These are phyloP conservation scores for Myotis findleyi DNA, from an alignment of 2,797 vertebrate genomes.

Conservation along the genomic window DNA sequence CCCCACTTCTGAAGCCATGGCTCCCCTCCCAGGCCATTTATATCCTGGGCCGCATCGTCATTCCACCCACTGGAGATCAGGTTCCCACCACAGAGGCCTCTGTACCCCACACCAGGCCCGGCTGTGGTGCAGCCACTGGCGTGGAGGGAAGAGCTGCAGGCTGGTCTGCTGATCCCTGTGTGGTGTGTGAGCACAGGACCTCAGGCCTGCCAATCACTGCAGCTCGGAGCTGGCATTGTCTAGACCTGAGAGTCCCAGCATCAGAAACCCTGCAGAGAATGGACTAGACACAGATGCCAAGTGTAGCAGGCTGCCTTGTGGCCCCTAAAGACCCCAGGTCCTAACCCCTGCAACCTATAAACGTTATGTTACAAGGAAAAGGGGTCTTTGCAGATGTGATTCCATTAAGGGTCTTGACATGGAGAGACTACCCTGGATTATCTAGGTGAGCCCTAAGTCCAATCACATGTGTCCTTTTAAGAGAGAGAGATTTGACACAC, in stretches of 20 bases:
- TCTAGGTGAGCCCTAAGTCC: neutral
- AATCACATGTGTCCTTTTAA: neutral
- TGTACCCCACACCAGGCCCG: neutral
- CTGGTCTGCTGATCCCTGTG: neutral
- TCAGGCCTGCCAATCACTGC: too few relatives aligned
- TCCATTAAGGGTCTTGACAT: neutral
- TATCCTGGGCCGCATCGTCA: constrained; percentile 1
- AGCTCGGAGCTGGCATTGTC: neutral
- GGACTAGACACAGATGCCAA: neutral
- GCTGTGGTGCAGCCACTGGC: neutral
- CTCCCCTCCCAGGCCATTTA: constrained; percentile 33
- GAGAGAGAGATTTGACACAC: neutral
- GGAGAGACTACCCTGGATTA: neutral
- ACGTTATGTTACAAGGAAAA: neutral
- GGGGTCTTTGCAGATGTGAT: neutral
- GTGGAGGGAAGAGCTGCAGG: neutral
- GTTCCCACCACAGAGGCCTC: constrained; percentile 5
- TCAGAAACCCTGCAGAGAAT: neutral
- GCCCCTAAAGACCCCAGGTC: neutral
- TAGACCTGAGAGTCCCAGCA: neutral
- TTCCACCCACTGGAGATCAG: neutral
- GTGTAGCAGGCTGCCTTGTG: too few relatives aligned
- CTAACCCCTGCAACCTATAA: neutral
- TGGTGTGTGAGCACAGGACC: neutral
- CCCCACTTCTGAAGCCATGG: neutral